A percentile compares a stretch with the other conserved stretches of the same genome.
phyloP scores from a whole-genome alignment of 2,888 invertebrate species.

The Folsomia candida region DNA sequence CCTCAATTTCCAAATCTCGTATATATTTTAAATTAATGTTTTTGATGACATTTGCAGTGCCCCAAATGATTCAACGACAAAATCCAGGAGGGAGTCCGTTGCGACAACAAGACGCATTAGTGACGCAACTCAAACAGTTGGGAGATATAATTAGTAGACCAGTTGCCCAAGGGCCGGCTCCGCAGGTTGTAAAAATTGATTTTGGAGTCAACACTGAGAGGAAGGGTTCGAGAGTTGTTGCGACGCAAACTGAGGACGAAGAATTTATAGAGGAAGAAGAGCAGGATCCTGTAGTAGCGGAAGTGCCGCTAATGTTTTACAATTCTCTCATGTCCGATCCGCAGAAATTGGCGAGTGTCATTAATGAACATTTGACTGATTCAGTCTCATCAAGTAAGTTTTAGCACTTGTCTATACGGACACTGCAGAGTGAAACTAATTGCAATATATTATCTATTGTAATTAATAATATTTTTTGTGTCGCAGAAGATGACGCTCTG shows the following conservation, averaged over 20 bases:
- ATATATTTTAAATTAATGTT: neutral
- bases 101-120: neutral
- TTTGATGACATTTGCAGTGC: neutral
- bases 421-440: too few species aligned
- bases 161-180: neutral
- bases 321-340: constrained; percentile 25
- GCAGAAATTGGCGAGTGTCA: constrained; percentile 27
- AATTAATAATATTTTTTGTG: too few species aligned
- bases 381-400: constrained; percentile 19
- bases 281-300: too few species aligned
- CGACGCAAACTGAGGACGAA: neutral
- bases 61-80: neutral
- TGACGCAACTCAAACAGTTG: constrained; percentile 3
- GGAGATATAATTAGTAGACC: neutral
- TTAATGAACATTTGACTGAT: constrained; percentile 29
- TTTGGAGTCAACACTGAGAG: neutral
- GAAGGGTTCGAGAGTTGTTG: neutral
- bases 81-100: neutral
- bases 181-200: neutral
- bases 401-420: too few species aligned
- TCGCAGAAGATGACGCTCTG: too few species aligned
- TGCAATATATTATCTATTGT: too few species aligned
- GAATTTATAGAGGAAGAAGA: neutral
- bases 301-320: constrained; percentile 30
- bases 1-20: neutral